Percentiles rank a stretch among this genome's conserved stretches.
Evolutionary conservation across 2,113 vertebrate species (phyloP).

Genomic region (Desmodus rotundus): DNA sequence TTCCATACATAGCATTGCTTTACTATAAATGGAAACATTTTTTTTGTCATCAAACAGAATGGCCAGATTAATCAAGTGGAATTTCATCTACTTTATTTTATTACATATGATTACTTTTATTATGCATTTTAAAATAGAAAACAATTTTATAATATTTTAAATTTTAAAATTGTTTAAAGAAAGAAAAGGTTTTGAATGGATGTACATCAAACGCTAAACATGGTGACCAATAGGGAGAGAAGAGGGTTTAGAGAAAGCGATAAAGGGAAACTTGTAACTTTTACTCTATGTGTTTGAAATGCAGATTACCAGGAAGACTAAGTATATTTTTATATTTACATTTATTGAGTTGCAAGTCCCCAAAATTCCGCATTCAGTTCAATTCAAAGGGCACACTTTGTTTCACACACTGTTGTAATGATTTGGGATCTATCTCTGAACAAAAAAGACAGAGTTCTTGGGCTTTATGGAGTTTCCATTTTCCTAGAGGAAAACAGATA

Average conservation of each 20-base stretch:
- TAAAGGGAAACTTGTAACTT: neutral
- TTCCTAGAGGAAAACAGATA: neutral
- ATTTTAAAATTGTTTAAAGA: slow-evolving; percentile 2
- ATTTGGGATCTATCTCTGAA: neutral
- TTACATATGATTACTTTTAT: neutral
- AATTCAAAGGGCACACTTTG: neutral
- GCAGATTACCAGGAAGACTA: neutral
- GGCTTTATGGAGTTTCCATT: neutral
- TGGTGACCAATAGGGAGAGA: neutral
- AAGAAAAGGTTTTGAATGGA: neutral
- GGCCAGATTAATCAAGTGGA: neutral
- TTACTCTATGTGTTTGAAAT: neutral
- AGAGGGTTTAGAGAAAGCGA: neutral
- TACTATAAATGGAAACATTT: neutral
- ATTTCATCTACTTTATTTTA: neutral
- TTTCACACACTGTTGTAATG: neutral
- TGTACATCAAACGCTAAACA: neutral
- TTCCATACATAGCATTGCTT: neutral
- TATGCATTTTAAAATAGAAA: neutral
- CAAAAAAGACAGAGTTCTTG: neutral
- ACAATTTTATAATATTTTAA: neutral
- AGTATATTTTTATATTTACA: neutral
- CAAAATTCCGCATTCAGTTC: neutral
- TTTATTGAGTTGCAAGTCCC: neutral
- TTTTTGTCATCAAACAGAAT: neutral